Conservation (phyloP, 23 tunicate genomes). For the Halocynthia roretzi region DNA sequence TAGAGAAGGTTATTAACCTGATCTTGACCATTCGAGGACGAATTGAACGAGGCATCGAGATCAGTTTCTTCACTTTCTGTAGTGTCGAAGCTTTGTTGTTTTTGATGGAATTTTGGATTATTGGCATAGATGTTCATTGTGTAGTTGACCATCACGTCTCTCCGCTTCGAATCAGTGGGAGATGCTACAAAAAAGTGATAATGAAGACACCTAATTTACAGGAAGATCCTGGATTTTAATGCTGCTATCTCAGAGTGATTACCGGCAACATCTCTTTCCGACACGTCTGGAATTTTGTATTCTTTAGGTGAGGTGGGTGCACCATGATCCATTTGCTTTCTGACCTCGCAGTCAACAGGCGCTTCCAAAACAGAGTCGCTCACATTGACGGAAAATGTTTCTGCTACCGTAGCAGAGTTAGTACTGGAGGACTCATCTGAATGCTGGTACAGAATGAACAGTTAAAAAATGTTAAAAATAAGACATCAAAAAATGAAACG, state of each 20-base stretch:
- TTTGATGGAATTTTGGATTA: slow-evolving; percentile 28
- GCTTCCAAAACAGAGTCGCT: slow-evolving; percentile 48
- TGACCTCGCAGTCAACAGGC: slow-evolving; percentile 23
- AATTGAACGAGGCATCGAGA: neutral
- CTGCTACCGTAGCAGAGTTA: neutral
- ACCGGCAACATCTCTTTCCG: neutral
- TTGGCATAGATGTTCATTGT: slow-evolving; percentile 62
- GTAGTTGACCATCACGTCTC: slow-evolving; percentile 55
- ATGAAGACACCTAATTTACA: too few relatives aligned
- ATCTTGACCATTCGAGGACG: neutral
- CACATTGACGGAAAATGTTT: slow-evolving; percentile 20
- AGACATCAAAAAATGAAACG: too few relatives aligned
- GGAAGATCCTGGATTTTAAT: too few relatives aligned
- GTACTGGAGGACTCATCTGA: slow-evolving; percentile 4
- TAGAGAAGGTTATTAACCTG: too few relatives aligned
- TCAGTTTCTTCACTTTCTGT: slow-evolving; percentile 59
- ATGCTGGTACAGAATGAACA: neutral
- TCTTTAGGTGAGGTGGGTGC: slow-evolving; percentile 12
- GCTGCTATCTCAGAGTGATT: neutral
- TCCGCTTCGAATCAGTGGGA: too few relatives aligned
- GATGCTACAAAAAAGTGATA: too few relatives aligned
- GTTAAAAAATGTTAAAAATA: too few relatives aligned
- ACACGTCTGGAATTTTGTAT: slow-evolving; percentile 49
- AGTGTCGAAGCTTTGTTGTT: slow-evolving; percentile 59
- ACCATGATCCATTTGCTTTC: slow-evolving; percentile 7